Evolutionary conservation across 2,888 invertebrate species (phyloP), one percentile per base, ranked within the genome.

Genomic region (Thera britannica): DNA sequence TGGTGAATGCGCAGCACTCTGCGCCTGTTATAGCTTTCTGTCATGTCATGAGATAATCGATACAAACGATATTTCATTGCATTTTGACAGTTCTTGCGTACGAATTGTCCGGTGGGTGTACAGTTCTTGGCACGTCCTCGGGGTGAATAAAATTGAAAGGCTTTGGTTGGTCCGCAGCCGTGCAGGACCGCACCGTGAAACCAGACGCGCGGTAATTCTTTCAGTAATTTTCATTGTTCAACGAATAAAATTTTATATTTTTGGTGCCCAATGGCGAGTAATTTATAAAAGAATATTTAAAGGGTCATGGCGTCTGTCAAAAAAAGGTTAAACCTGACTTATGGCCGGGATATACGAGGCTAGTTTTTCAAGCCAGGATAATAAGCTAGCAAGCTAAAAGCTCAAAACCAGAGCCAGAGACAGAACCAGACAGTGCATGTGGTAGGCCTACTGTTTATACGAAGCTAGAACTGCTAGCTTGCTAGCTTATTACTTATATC

Each of bases 101-200:
- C 23, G 23, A 7, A 9, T 46, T 2, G 61, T 66, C 68, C 67
- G 48, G 62, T 65, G 61, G 62, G 48, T 63, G 59, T 59, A 66
- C 56, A 64, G 61, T 70, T 68, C 52, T 70, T 56, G 70, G 61
- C 67, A 52, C 60, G 59, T 66, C 67, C 70, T 49, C 61, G 57
- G 68, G 59, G 63, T 48, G 58, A 62, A 69, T 73, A 70, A 72
- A 71, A 74, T 71, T 73, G 74, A 73, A 73, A 74, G 73, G 66
- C 67, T 76, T 74, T 72, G 73, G 72, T 70, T 72, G 71, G 72
- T 71, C 65, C 68, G 64, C 63, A 70, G 58, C 57, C 60, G 66
- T 59, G 60, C 65, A 48, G 67, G 67, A 55, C 67, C 56, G 48
- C 54, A 55, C 12, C 35, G 68, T 68, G 70, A 71, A 70, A 72